Evolutionary conservation across 2,888 invertebrate species (phyloP).

Genomic region (Argyresthia goedartella): DNA sequence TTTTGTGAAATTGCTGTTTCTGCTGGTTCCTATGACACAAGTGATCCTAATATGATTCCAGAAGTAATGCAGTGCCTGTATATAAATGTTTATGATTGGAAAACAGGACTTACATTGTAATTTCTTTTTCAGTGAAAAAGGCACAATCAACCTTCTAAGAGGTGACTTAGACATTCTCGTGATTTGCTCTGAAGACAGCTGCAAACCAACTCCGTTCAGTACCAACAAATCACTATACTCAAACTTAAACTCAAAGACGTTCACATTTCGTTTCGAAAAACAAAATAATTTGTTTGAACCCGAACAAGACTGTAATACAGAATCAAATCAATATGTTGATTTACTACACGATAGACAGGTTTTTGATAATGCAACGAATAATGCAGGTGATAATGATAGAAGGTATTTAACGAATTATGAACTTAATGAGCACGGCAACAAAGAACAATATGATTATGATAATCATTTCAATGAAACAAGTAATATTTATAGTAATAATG

Average conservation of each 20-base stretch:
- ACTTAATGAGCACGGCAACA: not conserved
- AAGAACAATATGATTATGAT: not conserved
- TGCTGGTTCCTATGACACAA: too few relatives aligned
- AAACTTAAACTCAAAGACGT: conserved; percentile 16
- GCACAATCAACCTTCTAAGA: conserved; percentile 39
- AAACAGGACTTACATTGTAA: too few relatives aligned
- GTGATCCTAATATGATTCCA: too few relatives aligned
- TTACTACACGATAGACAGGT: conserved; percentile 19
- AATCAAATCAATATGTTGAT: conserved; percentile 21
- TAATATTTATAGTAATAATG: conserved; percentile 9
- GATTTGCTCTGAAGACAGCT: conserved; percentile 38
- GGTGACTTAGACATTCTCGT: conserved; percentile 31
- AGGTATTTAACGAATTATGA: too few relatives aligned
- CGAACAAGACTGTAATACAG: conserved; percentile 10
- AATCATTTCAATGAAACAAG: not conserved
- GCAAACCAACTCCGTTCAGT: conserved; percentile 20
- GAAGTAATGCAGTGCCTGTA: too few relatives aligned
- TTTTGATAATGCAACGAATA: conserved; percentile 2
- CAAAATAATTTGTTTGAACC: conserved; percentile 7
- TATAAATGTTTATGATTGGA: too few relatives aligned
- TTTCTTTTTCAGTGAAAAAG: conserved; percentile 39
- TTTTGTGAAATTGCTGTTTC: too few relatives aligned
- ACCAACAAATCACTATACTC: not conserved
- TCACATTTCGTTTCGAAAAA: conserved; percentile 13
- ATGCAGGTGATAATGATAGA: not conserved